These are phyloP conservation scores for Coecobrya sp. DNA, from an alignment of 2,888 invertebrate species.

Conservation along the genomic window DNA sequence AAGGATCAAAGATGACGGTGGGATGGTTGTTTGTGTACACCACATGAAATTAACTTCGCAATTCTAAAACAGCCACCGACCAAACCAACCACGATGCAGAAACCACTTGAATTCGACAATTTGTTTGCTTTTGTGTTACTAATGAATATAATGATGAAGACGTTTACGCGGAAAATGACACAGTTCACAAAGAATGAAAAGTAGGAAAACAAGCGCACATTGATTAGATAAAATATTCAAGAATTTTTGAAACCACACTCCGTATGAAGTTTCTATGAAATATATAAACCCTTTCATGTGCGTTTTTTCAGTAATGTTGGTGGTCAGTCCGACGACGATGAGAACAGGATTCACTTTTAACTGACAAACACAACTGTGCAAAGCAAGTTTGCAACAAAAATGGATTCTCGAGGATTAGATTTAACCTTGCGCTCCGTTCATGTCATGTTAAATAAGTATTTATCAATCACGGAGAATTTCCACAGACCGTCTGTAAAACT, in stretches of 20 bases:
- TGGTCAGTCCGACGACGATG: neutral
- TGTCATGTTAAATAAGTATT: neutral
- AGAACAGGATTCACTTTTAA: constrained; percentile 26
- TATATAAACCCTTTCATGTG: constrained; percentile 3
- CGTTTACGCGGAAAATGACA: constrained; percentile 39
- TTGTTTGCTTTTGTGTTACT: constrained; percentile 12
- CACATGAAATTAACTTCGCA: neutral
- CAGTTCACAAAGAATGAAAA: constrained; percentile 51
- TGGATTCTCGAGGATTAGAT: neutral
- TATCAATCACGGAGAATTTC: constrained; percentile 53
- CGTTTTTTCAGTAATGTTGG: neutral
- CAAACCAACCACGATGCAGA: neutral
- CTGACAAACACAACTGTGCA: neutral
- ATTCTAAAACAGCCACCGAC: constrained; percentile 27
- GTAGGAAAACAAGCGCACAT: constrained; percentile 41
- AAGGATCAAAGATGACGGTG: constrained; percentile 27
- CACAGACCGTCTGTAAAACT: constrained; percentile 14
- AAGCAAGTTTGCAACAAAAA: neutral
- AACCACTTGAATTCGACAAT: constrained; percentile 30
- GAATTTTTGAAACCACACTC: constrained; percentile 32
- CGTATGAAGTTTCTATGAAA: constrained; percentile 17
- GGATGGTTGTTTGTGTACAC: constrained; percentile 1
- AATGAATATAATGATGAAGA: constrained; percentile 11
- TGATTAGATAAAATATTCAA: constrained; percentile 67
- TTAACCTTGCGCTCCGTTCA: constrained; percentile 37